These are phyloP conservation scores for Drosophila kambysellisi DNA, from an alignment of 2,888 invertebrate genomes.

Conservation along the genomic window DNA sequence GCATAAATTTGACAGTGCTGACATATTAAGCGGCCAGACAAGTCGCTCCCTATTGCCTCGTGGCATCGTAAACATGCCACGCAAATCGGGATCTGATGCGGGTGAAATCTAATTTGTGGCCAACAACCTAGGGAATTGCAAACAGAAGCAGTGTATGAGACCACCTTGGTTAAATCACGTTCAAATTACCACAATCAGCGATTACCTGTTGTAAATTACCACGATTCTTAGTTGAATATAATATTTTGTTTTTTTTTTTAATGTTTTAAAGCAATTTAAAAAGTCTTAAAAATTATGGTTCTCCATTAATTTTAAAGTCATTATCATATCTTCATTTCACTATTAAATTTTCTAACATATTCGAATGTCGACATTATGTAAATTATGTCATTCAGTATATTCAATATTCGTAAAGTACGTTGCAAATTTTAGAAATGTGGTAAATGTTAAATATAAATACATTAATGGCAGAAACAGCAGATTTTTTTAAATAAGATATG, in stretches of 20 bases:
- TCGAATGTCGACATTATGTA: no score
- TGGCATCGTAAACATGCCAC: constrained; percentile 6
- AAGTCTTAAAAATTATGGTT: no score
- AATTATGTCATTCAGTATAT: no score
- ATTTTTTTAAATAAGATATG: no score
- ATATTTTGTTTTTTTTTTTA: neutral
- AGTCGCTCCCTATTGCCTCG: neutral
- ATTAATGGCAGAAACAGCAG: no score
- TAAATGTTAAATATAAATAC: no score
- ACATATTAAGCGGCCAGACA: constrained; percentile 53
- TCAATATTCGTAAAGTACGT: no score
- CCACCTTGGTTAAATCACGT: neutral
- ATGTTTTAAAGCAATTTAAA: no score
- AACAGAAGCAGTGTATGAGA: neutral
- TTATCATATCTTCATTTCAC: no score
- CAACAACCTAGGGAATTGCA: neutral
- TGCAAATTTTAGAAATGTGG: no score
- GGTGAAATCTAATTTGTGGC: constrained; percentile 21
- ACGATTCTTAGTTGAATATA: neutral
- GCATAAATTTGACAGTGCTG: constrained; percentile 66
- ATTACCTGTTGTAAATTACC: neutral
- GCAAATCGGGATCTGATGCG: constrained; percentile 27
- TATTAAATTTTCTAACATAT: no score
- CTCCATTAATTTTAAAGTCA: no score
- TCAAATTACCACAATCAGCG: neutral